Base-by-base conservation (phyloP, 2,888 invertebrate species). In the Sclerodermus sp. region DNA sequence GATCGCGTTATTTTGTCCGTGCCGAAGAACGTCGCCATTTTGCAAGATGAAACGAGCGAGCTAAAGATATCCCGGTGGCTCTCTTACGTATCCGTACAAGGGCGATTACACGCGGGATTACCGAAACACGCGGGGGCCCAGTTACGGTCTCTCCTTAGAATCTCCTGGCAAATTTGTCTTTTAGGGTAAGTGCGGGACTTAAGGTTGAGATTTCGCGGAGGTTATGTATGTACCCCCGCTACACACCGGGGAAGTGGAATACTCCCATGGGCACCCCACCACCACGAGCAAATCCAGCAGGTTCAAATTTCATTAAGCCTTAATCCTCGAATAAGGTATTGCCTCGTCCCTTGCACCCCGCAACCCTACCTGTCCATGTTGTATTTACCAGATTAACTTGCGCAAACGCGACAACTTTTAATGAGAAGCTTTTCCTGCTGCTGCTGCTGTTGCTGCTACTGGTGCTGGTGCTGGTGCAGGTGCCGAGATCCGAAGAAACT, bases 91-190 rank as follows among this genome's bases (percentile, higher is more conserved):
- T 23, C 4, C 8, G 8, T 23, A 23, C 23, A 23, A 8, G 17
- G 38, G 48, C 58, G 51, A 58, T 62, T 63, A 63, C 60, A 55
- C 49, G 39, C 5, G 30, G 56, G 58, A 60, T 62, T 63, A 62
- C 49, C 39, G 47, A 50, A 53, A 54, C 51, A 53, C 50, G 48
- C 49, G 54, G 43, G 30, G 4, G 10, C 30, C 31, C n/a, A 18
- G 12, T 50, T 29, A 16, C 34, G 31, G 14, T 30, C 16, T 39
- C 49, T 49, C 49, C 60, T 57, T n/a, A 36, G 52, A 50, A 51
- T 53, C 49, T 43, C 39, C 41, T 31, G 34, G 42, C 56, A 57
- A 63, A 63, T 63, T 64, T 63, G 64, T 64, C 64, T 61, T 57
- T 61, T 39, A 44, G 50, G 53, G 53, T 60, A 60, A 58, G 49